Percentiles rank a stretch among this genome's conserved stretches.
These are phyloP conservation scores for Hiodon tergisus DNA, from an alignment of 2,113 vertebrate genomes.

Conservation along the genomic window DNA sequence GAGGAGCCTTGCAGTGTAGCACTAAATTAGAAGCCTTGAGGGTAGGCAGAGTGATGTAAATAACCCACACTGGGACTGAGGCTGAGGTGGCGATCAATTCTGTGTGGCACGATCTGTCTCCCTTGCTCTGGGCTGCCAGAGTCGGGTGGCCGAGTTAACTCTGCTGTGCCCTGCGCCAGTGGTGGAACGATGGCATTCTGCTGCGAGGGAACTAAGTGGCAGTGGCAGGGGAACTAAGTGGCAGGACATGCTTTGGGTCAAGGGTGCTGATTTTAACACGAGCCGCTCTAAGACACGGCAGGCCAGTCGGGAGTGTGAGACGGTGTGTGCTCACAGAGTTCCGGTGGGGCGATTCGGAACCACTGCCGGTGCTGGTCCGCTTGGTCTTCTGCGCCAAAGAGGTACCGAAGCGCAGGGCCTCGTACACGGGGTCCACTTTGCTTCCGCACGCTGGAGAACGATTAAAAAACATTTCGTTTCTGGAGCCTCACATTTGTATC, in stretches of 20 bases:
- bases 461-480: slow-evolving; percentile 1
- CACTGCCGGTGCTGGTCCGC: slow-evolving; percentile 74
- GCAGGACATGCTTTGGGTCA: background rate
- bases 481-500: background rate
- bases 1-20: no score
- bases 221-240: no score
- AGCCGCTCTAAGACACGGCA: background rate
- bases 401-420: slow-evolving; percentile 92
- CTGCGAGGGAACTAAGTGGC: no score
- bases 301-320: no score
- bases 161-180: no score
- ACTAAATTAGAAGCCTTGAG: no score
- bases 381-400: slow-evolving; percentile 92
- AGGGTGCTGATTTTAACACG: background rate
- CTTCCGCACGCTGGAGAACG: slow-evolving; percentile 84
- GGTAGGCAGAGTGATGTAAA: no score
- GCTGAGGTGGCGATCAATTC: no score
- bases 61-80: slow-evolving; percentile 6
- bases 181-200: no score
- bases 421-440: slow-evolving; percentile 96
- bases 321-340: slow-evolving; percentile 72
- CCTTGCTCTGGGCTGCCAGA: no score
- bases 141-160: no score
- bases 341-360: slow-evolving; percentile 83
- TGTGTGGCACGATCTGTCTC: no score